Evolutionary conservation across 30 jellyfish, hydroid and myxozoan species (phyloP), one percentile per base, ranked within the genome.

Genomic region (Aurelia coerulea): DNA sequence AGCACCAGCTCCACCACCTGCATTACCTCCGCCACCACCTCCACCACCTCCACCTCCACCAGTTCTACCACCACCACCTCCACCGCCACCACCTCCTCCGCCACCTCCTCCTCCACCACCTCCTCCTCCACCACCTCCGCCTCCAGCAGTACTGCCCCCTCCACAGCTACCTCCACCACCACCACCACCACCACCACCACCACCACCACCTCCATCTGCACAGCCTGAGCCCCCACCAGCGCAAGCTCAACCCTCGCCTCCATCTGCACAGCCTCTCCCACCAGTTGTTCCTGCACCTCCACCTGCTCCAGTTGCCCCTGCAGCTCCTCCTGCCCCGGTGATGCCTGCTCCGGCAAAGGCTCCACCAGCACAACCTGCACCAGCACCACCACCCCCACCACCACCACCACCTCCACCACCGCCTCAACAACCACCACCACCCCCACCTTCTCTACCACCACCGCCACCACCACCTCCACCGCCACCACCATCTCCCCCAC

Each of bases 331-430:
- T 32, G 99, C 97, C 66, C 97, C 97, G 15, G 56, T 46, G 56
- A 46, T 6, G 56, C 72, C 66, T 16, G 39, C 74, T 29, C 81
- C 67, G 29, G 8, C 76, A 19, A 66, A 87, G 4, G 54, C 97
- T 11, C 75, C 94, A 8, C 62, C 90, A 31, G 74, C 85, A 1
- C 68, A 90, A 10, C 84, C 83, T 35, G 59, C 88, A n/a, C 78
- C 83, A 16, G 52, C 51, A 42, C 98, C 97, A 73, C 97, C 97
- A 69, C 97, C 99, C 0, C 97, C 97, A 11, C 96, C 97, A 84
- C 99, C 97, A 65, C 97, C 98, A 83, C 91, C 90, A 65, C 60
- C 77, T 1, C 97, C 98, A 59, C 97, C 98, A 58, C 51, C 94
- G 32, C 81, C 80, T 2, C 65, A 92, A 10, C 92, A 92, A 53